phyloP scores from a whole-genome alignment of 1,140 invertebrate genomes.

The Philopotamus ludificatus region DNA sequence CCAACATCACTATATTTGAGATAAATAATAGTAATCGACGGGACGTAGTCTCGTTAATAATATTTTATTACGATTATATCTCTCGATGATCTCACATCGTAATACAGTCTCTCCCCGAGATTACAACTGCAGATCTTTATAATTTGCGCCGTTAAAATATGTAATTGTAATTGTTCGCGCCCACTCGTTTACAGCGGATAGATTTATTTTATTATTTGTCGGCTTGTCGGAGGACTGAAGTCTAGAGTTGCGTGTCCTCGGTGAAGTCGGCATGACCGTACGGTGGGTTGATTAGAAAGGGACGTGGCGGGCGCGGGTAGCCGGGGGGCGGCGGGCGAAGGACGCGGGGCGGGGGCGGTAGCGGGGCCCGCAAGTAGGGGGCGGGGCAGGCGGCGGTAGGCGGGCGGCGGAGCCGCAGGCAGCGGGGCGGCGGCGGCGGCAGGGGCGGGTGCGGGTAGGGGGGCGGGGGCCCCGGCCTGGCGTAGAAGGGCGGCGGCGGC shows the following conservation, averaged over 20 bases:
- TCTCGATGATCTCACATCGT: too few relatives aligned
- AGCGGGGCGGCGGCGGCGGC: constrained; percentile 30
- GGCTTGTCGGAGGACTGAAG: neutral
- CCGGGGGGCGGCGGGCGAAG: constrained; percentile 36
- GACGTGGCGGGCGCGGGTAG: constrained; percentile 45
- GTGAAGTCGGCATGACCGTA: constrained; percentile 10
- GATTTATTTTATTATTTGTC: too few relatives aligned
- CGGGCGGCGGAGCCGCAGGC: neutral
- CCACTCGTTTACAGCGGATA: too few relatives aligned
- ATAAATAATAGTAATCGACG: too few relatives aligned
- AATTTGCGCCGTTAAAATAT: too few relatives aligned
- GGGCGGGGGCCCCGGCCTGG: neutral
- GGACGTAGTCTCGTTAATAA: too few relatives aligned
- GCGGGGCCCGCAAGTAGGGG: neutral
- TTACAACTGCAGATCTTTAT: too few relatives aligned
- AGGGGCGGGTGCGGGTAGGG: constrained; percentile 31
- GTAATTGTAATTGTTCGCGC: too few relatives aligned
- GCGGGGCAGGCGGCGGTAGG: neutral
- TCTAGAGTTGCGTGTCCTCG: constrained; percentile 15
- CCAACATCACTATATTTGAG: too few relatives aligned
- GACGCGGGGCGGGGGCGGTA: neutral
- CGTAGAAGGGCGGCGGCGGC: constrained; percentile 27
- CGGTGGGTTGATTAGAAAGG: neutral
- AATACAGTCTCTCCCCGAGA: too few relatives aligned
- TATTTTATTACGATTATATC: too few relatives aligned